Base-by-base conservation (phyloP, 2,113 vertebrate species). In the Grus americana region DNA sequence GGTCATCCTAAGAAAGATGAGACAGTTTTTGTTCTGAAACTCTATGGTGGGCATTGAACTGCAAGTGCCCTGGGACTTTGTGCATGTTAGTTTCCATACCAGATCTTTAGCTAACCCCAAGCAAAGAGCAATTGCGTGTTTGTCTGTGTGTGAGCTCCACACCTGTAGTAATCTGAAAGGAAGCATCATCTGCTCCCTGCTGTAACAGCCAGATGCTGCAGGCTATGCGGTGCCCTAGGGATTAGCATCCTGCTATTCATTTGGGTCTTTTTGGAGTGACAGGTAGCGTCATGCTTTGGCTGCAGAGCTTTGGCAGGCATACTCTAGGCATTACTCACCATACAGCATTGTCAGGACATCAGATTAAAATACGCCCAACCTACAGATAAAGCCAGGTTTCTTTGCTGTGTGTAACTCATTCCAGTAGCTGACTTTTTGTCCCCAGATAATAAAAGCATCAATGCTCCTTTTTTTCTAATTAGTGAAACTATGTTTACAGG, bases 231-330 rank as follows among this genome's bases (percentile, higher is more conserved):
- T 94, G 91, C 91, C 90, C 15, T 4, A 68, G 54, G 92, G 93
- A 97, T 96, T 97, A 97, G 90, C 1, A 2, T 78, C 91, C 86
- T 97, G 93, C 95, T 95, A 96, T 96, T 95, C 88, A 90, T 95
- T 15, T 76, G 68, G 47, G 57, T 47, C 65, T 81, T 88, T 96
- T 61, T 88, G 91, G 83, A 97, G 79, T 91, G 93, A 92, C 86
- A 93, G 81, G 79, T 71, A 95, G 86, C 89, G 74, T 86, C 38
- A 32, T 79, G 65, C 84, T 90, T 91, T 63, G 79, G 82, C 87
- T 90, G 34, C 47, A 72, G 79, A 79, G 81, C 79, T 91, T 90
- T 93, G 85, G 71, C 86, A 85, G 84, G 81, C 90, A 72, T 96
- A 65, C 44, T 71, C 36, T 29, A 75, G 88, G 76, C 74, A 92